Base-by-base conservation (phyloP, 64 coral and sea anemone genomes). In the Stichodactyla mertensii region DNA sequence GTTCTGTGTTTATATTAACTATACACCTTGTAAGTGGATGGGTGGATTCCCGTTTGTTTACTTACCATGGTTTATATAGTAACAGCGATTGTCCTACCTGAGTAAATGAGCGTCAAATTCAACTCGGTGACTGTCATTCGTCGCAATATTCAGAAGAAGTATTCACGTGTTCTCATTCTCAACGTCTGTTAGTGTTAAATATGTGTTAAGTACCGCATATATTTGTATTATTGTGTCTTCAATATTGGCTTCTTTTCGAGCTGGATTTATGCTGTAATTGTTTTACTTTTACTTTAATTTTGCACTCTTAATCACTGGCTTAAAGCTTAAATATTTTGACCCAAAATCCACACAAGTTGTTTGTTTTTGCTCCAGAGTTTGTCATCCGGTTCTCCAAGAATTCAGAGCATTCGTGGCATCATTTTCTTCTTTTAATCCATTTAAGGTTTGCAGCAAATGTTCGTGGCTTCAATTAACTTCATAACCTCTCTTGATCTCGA, bases 241-340 rank as follows among this genome's bases (percentile, higher is more conserved):
- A 74, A 74, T 27, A 27, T 74, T 74, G 18, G 64, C 64, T 20
- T 69, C n/a, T 9, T 69, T 20, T 69, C 19, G 64, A 26, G 1
- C 24, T 28, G 22, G 7, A 74, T 74, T 31, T 27, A 74, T 13
- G n/a, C n/a, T 23, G 8, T 74, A 10, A 11, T 74, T 66, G 62
- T n/a, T 66, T 31, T 27, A 74, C 69, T 10, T 31, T 19, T 9
- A 0, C 22, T 74, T 26, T 5, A 14, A 74, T 10, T 74, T 31
- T 74, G 10, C 5, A 74, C 22, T 31, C 12, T 13, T 13, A 11
- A 3, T 74, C n/a, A 26, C 36, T 74, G 69, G 69, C 69, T 74
- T 74, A 74, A 14, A 74, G 69, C n/a, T 74, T 74, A 74, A 23
- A 74, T 22, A 74, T 74, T 31, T 74, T 74, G 69, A 74, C 22